phyloP scores from a whole-genome alignment of 2,113 vertebrate species.

The Melanerpes aurifrons region DNA sequence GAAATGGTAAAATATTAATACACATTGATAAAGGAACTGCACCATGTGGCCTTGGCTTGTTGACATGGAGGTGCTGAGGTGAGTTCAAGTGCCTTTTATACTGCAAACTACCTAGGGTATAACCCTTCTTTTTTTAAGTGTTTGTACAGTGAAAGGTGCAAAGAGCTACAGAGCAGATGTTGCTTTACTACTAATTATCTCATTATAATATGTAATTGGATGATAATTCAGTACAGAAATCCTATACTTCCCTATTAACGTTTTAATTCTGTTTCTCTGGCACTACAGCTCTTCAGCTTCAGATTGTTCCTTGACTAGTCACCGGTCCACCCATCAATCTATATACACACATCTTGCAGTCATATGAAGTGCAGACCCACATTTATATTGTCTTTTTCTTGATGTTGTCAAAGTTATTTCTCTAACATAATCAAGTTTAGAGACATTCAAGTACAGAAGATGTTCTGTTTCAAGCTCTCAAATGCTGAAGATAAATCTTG shows the following conservation, averaged over 20 bases:
- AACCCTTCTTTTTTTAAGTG: neutral
- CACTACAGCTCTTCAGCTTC: neutral
- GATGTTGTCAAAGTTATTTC: neutral
- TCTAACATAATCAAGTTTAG: neutral
- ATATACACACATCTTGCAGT: neutral
- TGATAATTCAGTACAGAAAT: neutral
- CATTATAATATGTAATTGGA: neutral
- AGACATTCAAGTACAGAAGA: neutral
- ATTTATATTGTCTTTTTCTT: neutral
- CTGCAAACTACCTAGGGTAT: neutral
- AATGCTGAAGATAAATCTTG: neutral
- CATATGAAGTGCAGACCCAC: neutral
- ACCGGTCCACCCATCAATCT: neutral
- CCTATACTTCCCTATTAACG: neutral
- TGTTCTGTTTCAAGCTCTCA: neutral
- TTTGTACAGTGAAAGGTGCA: neutral
- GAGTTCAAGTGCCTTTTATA: neutral
- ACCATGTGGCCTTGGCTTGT: neutral
- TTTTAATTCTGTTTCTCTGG: neutral
- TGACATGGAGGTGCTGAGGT: rapidly evolving
- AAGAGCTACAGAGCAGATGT: neutral
- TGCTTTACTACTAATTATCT: neutral
- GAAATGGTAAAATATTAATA: neutral
- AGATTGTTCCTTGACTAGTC: neutral
- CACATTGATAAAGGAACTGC: neutral